Conservation (phyloP, 2,797 vertebrate species). For the Adelosebastes latens region DNA sequence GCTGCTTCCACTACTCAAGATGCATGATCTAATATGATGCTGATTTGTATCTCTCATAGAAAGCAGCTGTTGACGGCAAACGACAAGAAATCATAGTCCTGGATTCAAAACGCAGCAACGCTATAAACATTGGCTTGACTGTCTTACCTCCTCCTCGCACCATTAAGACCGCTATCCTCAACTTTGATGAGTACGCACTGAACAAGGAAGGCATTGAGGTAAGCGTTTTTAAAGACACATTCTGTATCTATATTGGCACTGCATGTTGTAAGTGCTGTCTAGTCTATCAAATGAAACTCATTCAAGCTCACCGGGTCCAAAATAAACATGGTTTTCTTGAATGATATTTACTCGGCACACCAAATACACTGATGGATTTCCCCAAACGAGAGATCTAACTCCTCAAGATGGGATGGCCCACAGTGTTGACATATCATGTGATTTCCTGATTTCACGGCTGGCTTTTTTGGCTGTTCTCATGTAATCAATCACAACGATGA, state of each 20-base stretch:
- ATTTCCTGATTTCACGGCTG: conserved; percentile 35
- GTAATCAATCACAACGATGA: conserved; percentile 59
- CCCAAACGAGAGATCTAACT: conserved; percentile 34
- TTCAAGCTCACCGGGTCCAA: conserved; percentile 40
- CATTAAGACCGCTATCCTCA: conserved; percentile 98
- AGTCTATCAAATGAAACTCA: conserved; percentile 31
- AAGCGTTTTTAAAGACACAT: conserved; percentile 58
- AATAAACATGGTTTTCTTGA: conserved; percentile 45
- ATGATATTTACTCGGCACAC: conserved; percentile 32
- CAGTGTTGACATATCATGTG: conserved; percentile 40
- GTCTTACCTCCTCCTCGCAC: conserved; percentile 96
- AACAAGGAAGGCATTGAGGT: conserved; percentile 99
- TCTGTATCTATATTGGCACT: conserved; percentile 2
- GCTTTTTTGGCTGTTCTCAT: conserved; percentile 29
- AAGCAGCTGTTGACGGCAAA: conserved; percentile 96
- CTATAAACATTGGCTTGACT: conserved; percentile 97
- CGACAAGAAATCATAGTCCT: conserved; percentile 96
- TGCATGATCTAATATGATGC: not conserved
- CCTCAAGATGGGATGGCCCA: conserved; percentile 28
- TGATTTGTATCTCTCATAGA: conserved; percentile 78
- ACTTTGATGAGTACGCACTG: conserved; percentile 98
- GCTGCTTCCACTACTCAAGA: not conserved
- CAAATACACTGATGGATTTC: conserved; percentile 35
- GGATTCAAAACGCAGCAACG: conserved; percentile 96
- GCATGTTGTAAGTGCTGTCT: conserved; percentile 10